These are phyloP conservation scores for Hydrotaea cyrtoneurina DNA, from an alignment of 2,888 invertebrate genomes.

Conservation along the genomic window DNA sequence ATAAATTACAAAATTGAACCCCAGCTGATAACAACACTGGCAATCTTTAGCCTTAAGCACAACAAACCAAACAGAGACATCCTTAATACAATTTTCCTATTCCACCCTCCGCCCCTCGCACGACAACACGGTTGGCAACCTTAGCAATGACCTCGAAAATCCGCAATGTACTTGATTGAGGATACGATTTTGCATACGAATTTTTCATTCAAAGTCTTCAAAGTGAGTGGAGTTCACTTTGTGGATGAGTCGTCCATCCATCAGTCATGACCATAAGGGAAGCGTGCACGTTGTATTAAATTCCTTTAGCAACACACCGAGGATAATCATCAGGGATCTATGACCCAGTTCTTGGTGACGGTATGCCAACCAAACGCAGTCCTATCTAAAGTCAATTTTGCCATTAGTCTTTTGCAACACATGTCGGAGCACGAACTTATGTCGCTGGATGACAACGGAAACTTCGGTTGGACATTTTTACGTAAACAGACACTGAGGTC, in stretches of 20 bases:
- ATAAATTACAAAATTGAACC: background rate
- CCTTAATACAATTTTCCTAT: background rate
- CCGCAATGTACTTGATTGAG: background rate
- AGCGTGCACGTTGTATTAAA: conserved; percentile 40
- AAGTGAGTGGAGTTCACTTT: background rate
- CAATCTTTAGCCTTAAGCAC: background rate
- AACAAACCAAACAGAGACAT: background rate
- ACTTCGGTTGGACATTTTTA: background rate
- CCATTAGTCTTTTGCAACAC: background rate
- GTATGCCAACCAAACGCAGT: background rate
- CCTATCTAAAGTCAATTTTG: conserved; percentile 6
- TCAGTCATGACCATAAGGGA: background rate
- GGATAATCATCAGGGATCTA: conserved; percentile 25
- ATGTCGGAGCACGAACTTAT: background rate
- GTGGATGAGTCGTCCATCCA: background rate
- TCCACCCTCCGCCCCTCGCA: background rate
- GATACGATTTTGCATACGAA: background rate
- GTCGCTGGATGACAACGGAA: background rate
- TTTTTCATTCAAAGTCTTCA: background rate
- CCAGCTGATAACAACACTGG: background rate
- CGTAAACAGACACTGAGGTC: background rate
- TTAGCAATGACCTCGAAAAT: conserved; percentile 42
- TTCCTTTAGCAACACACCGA: conserved; percentile 12
- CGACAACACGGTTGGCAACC: background rate
- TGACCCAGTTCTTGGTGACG: background rate